These are phyloP conservation scores for Deroptyus accipitrinus DNA, from an alignment of 2,113 vertebrate species.

Conservation along the genomic window DNA sequence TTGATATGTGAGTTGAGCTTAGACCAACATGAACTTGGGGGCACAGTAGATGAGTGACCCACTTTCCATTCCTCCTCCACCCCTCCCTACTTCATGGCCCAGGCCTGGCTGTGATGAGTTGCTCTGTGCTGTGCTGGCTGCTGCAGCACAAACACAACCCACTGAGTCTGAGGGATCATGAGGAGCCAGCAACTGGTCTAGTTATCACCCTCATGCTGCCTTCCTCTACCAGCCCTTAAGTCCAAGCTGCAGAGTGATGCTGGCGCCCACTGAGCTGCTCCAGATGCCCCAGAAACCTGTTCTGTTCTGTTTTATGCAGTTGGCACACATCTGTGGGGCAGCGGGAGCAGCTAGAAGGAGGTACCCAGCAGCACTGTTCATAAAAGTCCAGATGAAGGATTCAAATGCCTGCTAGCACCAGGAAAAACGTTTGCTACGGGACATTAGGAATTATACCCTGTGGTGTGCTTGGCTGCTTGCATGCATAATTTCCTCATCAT, in stretches of 20 bases:
- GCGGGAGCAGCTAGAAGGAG: neutral
- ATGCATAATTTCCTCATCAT: neutral
- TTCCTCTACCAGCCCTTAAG: neutral
- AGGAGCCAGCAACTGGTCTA: neutral
- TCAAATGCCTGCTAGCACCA: slow-evolving; percentile 15
- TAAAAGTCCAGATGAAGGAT: slow-evolving; percentile 23
- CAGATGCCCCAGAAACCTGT: neutral
- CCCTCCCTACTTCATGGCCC: neutral
- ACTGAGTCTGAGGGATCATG: neutral
- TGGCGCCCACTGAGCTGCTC: neutral
- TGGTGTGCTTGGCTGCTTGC: neutral
- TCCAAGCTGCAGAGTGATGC: neutral
- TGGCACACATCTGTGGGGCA: neutral
- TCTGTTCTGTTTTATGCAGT: neutral
- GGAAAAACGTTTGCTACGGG: slow-evolving; percentile 28
- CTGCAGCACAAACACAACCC: neutral
- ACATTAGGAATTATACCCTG: neutral
- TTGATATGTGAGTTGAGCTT: neutral
- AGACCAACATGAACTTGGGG: neutral
- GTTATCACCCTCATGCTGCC: neutral
- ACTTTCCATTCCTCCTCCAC: neutral
- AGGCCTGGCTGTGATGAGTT: neutral
- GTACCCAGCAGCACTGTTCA: neutral
- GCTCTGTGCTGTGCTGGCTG: neutral
- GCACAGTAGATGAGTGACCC: neutral